These are phyloP conservation scores for Eilema depressum DNA, from an alignment of 2,888 invertebrate species.

Conservation along the genomic window DNA sequence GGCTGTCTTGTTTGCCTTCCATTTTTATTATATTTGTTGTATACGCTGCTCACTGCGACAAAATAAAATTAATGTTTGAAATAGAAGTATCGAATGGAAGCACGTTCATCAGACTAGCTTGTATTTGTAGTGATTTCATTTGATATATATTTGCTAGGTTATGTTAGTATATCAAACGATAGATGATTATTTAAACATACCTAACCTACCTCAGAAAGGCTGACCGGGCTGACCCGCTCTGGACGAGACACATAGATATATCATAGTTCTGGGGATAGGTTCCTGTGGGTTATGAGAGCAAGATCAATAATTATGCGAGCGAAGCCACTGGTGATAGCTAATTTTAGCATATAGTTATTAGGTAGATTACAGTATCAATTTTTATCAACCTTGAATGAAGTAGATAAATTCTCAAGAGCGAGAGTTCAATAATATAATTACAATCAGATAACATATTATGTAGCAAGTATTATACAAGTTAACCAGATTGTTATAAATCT, in stretches of 20 bases:
- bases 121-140: conserved; percentile 29
- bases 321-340: background rate
- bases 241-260: background rate
- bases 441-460: background rate
- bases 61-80: conserved; percentile 74
- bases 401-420: background rate
- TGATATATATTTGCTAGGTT: background rate
- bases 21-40: conserved; percentile 81
- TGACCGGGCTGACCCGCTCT: too few relatives aligned
- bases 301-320: background rate
- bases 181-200: too few relatives aligned
- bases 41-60: conserved; percentile 56
- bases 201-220: too few relatives aligned
- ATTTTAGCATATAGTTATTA: background rate
- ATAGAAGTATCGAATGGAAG: conserved; percentile 61
- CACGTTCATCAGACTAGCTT: conserved; percentile 65
- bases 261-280: too few relatives aligned
- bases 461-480: background rate
- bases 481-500: background rate
- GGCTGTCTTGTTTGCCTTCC: conserved; percentile 77
- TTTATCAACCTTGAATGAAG: background rate
- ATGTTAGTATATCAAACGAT: background rate
- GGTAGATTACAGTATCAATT: background rate
- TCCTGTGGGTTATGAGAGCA: background rate
- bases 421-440: background rate